A percentile compares a stretch with the other conserved stretches of the same genome.
phyloP scores from a whole-genome alignment of 2,113 vertebrate genomes.

The Apteryx mantelli region DNA sequence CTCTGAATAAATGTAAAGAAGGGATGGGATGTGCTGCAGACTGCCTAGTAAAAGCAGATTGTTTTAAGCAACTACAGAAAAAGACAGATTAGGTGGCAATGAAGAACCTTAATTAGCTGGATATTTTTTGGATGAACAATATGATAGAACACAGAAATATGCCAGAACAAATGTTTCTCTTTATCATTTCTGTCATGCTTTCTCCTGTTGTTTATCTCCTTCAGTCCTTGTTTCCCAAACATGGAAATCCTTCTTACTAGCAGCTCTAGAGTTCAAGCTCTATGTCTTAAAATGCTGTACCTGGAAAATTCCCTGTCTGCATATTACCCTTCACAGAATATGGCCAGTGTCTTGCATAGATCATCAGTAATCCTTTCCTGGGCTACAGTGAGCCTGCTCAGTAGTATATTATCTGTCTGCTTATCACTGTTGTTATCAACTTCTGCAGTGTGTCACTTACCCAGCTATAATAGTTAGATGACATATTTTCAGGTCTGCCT shows the following conservation, averaged over 20 bases:
- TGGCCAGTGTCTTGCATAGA: not conserved
- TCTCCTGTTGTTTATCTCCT: not conserved
- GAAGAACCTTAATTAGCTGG: not conserved
- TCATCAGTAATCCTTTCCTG: not conserved
- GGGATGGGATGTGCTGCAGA: not conserved
- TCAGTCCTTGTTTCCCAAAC: not conserved
- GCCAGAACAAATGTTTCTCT: not conserved
- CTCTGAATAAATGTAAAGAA: not conserved
- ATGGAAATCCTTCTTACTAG: not conserved
- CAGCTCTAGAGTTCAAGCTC: not conserved
- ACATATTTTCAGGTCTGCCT: not conserved
- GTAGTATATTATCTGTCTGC: not conserved
- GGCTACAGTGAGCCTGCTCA: not conserved
- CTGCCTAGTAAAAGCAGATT: not conserved
- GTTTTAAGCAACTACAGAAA: not conserved
- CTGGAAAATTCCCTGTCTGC: not conserved
- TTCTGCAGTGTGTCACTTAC: not conserved
- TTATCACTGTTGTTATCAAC: not conserved
- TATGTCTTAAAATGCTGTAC: not conserved
- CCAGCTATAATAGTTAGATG: not conserved
- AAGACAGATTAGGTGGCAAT: not conserved
- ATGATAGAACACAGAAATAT: not conserved
- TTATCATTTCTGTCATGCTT: not conserved
- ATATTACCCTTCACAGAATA: not conserved
- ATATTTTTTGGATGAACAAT: not conserved